Conservation (phyloP, 2,113 vertebrate species). For the Semnornis frantzii region DNA sequence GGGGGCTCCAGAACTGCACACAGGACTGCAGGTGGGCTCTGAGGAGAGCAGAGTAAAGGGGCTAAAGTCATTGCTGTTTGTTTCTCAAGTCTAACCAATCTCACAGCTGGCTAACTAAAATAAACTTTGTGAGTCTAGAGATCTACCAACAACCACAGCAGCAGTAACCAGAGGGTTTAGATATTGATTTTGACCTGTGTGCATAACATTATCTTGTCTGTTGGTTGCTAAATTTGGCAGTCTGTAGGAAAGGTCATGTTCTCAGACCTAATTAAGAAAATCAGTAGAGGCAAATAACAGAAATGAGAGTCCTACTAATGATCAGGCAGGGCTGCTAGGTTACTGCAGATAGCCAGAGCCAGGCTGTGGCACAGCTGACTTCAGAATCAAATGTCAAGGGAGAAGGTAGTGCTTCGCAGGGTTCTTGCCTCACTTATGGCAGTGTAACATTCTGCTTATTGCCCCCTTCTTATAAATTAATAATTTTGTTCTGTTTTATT, state of each 20-base stretch:
- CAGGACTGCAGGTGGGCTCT: too few relatives aligned
- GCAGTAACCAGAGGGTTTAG: background rate
- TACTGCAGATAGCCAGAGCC: background rate
- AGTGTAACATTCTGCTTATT: background rate
- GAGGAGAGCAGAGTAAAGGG: too few relatives aligned
- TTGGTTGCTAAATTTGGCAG: slow-evolving; percentile 19
- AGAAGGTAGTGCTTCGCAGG: background rate
- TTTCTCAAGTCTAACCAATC: background rate
- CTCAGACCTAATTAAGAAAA: slow-evolving; percentile 55
- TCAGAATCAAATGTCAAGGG: background rate
- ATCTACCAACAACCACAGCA: slow-evolving; percentile 14
- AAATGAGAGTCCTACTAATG: slow-evolving; percentile 8
- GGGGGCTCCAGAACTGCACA: too few relatives aligned
- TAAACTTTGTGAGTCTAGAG: background rate
- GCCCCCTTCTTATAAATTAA: background rate
- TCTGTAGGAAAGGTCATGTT: slow-evolving; percentile 32
- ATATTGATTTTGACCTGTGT: slow-evolving; percentile 40
- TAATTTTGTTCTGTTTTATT: background rate
- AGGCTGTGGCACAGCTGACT: background rate
- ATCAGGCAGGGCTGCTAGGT: background rate
- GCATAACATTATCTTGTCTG: background rate
- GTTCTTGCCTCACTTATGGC: background rate
- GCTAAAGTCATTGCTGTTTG: background rate
- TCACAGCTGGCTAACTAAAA: background rate
- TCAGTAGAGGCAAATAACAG: slow-evolving; percentile 36